phyloP scores from a whole-genome alignment of 2,888 invertebrate species.

The Leptodirus hochenwartii region DNA sequence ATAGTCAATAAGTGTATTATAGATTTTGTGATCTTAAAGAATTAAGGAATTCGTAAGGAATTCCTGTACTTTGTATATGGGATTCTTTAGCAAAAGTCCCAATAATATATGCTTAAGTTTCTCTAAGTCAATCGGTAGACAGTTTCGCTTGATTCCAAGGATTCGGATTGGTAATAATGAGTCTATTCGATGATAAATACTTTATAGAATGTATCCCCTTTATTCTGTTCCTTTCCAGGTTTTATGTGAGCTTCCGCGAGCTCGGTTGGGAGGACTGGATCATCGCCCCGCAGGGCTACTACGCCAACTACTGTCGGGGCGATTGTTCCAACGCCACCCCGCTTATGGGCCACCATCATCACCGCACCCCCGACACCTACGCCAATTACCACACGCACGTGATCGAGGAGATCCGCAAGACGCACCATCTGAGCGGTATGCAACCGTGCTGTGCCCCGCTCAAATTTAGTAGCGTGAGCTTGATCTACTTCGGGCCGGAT shows the following conservation, averaged over 20 bases:
- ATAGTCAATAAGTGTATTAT: too few species aligned
- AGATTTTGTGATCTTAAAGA: too few species aligned
- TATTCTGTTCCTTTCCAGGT: too few species aligned
- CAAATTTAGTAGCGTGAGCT: constrained; percentile 80
- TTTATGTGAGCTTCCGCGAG: constrained; percentile 81
- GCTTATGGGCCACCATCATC: too few species aligned
- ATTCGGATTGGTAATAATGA: constrained; percentile 1
- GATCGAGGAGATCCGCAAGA: constrained; percentile 72
- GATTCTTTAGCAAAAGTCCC: too few species aligned
- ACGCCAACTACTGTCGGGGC: constrained; percentile 86
- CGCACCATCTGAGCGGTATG: constrained; percentile 55
- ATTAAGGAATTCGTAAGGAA: too few species aligned
- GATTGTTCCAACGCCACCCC: constrained; percentile 73
- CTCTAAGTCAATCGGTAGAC: too few species aligned
- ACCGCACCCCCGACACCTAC: constrained; percentile 64
- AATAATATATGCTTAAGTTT: too few species aligned
- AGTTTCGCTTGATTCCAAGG: too few species aligned
- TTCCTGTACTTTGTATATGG: too few species aligned
- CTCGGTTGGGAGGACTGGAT: constrained; percentile 94
- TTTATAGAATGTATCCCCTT: too few species aligned
- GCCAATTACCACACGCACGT: constrained; percentile 81
- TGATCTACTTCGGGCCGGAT: constrained; percentile 83
- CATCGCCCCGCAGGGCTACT: constrained; percentile 66
- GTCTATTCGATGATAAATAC: background rate
- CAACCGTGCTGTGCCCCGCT: constrained; percentile 85